Percentiles rank a stretch among this genome's conserved stretches.
phyloP scores from a whole-genome alignment of 2,797 vertebrate species.

The Anguilla megastoma region DNA sequence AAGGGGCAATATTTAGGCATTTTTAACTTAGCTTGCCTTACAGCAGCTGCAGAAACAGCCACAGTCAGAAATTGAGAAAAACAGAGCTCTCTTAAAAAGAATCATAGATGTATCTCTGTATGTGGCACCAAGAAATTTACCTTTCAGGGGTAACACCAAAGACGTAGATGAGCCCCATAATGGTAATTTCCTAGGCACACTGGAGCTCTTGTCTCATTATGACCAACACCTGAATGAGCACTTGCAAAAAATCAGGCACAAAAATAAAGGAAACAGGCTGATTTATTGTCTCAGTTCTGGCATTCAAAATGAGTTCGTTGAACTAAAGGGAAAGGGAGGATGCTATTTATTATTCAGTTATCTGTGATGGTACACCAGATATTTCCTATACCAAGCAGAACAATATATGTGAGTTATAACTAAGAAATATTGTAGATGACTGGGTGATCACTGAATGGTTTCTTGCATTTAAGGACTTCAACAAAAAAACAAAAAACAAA shows the following conservation, averaged over 20 bases:
- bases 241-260: slow-evolving; percentile 37
- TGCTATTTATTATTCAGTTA: slow-evolving; percentile 39
- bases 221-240: slow-evolving; percentile 41
- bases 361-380: slow-evolving; percentile 45
- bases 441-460: slow-evolving; percentile 39
- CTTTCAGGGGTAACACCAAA: slow-evolving; percentile 41
- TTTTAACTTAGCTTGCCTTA: too few relatives aligned
- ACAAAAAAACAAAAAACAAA: slow-evolving; percentile 25
- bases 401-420: slow-evolving; percentile 37
- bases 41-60: too few relatives aligned
- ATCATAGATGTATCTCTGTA: too few relatives aligned
- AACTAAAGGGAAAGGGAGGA: neutral
- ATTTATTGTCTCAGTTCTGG: neutral
- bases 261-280: slow-evolving; percentile 18
- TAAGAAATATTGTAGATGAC: too few relatives aligned
- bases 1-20: too few relatives aligned
- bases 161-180: slow-evolving; percentile 30
- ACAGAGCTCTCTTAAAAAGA: too few relatives aligned
- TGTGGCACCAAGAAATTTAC: slow-evolving; percentile 32
- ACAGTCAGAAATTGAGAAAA: too few relatives aligned
- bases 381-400: slow-evolving; percentile 42
- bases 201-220: slow-evolving; percentile 40
- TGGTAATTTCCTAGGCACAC: slow-evolving; percentile 28
- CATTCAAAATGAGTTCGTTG: too few relatives aligned
- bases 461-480: slow-evolving; percentile 34